These are phyloP conservation scores for Mormyrops boulengeri DNA, from an alignment of 2,797 vertebrate species.

Conservation along the genomic window DNA sequence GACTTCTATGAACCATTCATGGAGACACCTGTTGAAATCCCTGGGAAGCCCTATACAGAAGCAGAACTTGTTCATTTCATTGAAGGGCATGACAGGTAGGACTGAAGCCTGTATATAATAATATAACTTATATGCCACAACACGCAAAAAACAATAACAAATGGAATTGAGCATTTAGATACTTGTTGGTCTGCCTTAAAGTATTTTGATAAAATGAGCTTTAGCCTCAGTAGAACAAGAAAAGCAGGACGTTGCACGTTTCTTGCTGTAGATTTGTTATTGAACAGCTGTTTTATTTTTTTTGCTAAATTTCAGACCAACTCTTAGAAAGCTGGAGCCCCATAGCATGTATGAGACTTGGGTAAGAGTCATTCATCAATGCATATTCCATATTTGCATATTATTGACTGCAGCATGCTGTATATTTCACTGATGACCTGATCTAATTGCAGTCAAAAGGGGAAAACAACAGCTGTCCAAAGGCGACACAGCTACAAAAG, in stretches of 20 bases:
- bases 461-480: neutral
- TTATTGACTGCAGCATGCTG: neutral
- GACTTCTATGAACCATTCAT: conserved; percentile 89
- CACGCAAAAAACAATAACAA: neutral
- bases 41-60: conserved; percentile 78
- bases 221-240: neutral
- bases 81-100: conserved; percentile 75
- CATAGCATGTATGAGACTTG: conserved; percentile 93
- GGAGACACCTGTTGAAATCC: conserved; percentile 71
- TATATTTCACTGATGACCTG: neutral
- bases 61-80: conserved; percentile 77
- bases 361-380: conserved; percentile 60
- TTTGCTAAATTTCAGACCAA: conserved; percentile 63
- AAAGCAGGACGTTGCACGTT: neutral
- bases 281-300: neutral
- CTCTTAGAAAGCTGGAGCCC: conserved; percentile 78
- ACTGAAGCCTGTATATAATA: neutral
- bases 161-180: neutral
- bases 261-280: neutral
- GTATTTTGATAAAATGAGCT: neutral
- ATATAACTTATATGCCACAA: neutral
- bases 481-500: neutral
- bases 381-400: neutral
- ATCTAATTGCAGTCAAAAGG: neutral
- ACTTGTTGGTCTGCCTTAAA: neutral